Base-by-base conservation (phyloP, 1,140 invertebrate species). In the Drosophila arawakana region DNA sequence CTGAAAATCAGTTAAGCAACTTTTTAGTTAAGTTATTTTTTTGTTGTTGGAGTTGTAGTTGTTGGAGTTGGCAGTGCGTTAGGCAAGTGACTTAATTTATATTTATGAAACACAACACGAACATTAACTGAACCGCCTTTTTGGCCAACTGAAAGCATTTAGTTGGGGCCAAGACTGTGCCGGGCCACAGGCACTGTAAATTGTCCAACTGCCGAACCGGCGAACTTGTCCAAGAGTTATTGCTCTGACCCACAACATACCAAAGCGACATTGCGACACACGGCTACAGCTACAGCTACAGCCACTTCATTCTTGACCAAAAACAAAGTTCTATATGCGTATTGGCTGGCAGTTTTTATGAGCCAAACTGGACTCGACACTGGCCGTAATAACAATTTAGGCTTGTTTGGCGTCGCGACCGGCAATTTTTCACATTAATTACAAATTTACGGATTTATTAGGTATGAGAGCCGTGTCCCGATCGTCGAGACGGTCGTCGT, bases 381-480 rank as follows among this genome's bases (percentile, higher is more conserved):
- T 83, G 84, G 73, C 76, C 72, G 77, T 89, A 89, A 81, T 90
- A 90, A 86, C 86, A 83, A 90, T 90, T 90, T 90, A 90, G 88
- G 82, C 88, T 83, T 90, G 86, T 90, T 90, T 80, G 77, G 69
- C 80, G 88, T 91, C 88, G 74, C 73, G 50, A 44, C 46, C 73
- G 75, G 69, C 82, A 81, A 84, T 90, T 90, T 90, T 90, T 86
- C 80, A 83, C 86, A 90, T 90, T 90, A 90, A 90, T 90, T 90
- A 90, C 88, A 90, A 90, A 90, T 90, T 30, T 90, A 86, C 80
- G 90, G 86, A 90, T 90, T 90, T 90, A 90, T 90, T 90, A 86
- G 88, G 86, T 86, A 86, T 78, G 80, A 77, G 70, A 67, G 73
- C 63, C 59, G 67, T 80, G 76, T 65, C 80, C 50, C 63, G 21